Conservation (phyloP, 2,797 vertebrate species). For the Natrix natrix region DNA sequence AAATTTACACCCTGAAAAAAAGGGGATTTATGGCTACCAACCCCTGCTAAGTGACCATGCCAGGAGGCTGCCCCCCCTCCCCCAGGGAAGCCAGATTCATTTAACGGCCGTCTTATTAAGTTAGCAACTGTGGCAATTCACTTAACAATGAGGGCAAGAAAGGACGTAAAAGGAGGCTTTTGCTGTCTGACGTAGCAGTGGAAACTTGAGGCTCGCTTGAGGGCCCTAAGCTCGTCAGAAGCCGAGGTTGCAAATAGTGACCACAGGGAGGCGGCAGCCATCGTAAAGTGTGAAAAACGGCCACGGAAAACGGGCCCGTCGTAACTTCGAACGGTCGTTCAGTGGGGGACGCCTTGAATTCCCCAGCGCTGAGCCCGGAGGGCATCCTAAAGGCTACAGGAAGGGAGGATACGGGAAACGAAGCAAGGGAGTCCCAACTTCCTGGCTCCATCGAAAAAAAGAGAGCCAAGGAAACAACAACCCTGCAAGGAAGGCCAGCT, state of each 20-base stretch:
- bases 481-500: neutral
- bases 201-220: too few species aligned
- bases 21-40: neutral
- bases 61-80: too few species aligned
- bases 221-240: too few species aligned
- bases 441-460: too few species aligned
- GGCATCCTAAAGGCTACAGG: neutral
- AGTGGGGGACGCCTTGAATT: neutral
- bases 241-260: neutral
- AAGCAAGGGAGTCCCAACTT: neutral
- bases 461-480: neutral
- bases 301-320: neutral
- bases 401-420: neutral
- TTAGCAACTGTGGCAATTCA: fast-evolving
- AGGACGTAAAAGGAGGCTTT: neutral
- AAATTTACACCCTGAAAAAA: neutral
- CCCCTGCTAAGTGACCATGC: too few species aligned
- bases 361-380: neutral
- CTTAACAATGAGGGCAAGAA: neutral
- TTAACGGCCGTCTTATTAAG: neutral
- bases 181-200: too few species aligned
- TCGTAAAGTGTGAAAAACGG: neutral
- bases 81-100: too few species aligned
- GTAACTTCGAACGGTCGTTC: neutral
- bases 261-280: fast-evolving